Percentiles rank a stretch among this genome's conserved stretches.
Evolutionary conservation across 2,888 invertebrate genomes (phyloP).

Genomic region (Pristionchus mayeri): DNA sequence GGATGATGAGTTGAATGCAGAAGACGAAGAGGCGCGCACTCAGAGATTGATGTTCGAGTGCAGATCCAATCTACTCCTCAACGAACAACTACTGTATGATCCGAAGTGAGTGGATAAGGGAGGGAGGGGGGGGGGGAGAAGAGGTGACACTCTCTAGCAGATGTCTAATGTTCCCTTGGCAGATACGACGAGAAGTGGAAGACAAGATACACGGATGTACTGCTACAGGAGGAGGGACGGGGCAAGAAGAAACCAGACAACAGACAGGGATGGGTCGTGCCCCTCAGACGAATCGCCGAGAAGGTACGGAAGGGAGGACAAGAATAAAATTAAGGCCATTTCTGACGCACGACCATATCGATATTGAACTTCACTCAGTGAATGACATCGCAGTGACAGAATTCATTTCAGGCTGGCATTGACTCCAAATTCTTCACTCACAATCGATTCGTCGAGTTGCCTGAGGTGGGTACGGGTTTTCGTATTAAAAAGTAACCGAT

Average conservation of each 20-base stretch:
- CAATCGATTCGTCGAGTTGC: conserved; percentile 57
- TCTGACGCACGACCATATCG: too few species aligned
- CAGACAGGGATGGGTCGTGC: conserved; percentile 65
- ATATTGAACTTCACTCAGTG: too few species aligned
- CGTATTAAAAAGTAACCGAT: too few species aligned
- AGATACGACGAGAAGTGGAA: conserved; percentile 66
- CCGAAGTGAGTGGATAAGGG: conserved; percentile 53
- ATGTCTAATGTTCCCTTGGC: not conserved
- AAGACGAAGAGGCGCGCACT: conserved; percentile 58
- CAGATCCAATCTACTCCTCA: conserved; percentile 57
- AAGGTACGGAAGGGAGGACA: conserved; percentile 53
- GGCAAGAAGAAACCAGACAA: conserved; percentile 61
- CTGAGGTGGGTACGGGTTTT: conserved; percentile 53
- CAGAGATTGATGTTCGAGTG: conserved; percentile 57
- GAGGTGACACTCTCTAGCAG: too few species aligned
- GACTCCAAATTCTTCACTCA: conserved; percentile 61
- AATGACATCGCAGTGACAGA: too few species aligned
- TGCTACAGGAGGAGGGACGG: conserved; percentile 55
- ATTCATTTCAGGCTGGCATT: conserved; percentile 53
- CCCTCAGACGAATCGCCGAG: conserved; percentile 61
- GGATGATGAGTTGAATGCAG: conserved; percentile 20
- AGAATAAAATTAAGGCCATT: too few species aligned
- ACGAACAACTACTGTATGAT: conserved; percentile 62
- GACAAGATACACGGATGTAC: conserved; percentile 60
- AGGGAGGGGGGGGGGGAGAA: too few species aligned